Conservation (phyloP, 2,888 invertebrate genomes). For the Eledona agricola region DNA sequence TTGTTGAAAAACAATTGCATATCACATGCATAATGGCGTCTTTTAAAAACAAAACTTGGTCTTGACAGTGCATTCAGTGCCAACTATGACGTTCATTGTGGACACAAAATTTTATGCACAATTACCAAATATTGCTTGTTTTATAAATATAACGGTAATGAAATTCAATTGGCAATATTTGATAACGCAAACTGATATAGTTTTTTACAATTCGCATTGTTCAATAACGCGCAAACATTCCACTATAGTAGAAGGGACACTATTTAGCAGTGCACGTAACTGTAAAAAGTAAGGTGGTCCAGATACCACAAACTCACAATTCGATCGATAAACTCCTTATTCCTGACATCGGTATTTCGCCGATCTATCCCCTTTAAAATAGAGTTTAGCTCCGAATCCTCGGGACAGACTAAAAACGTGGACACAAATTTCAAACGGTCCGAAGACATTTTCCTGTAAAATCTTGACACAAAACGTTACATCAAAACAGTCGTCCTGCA, state of each 20-base stretch:
- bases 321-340: conserved; percentile 11
- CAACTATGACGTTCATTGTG: too few species aligned
- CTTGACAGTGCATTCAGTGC: too few species aligned
- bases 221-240: too few species aligned
- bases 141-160: too few species aligned
- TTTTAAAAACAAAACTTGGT: too few species aligned
- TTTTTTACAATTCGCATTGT: too few species aligned
- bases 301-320: conserved; percentile 6
- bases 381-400: conserved; percentile 2
- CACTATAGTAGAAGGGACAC: not conserved
- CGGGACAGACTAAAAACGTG: not conserved
- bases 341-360: conserved; percentile 6
- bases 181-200: too few species aligned
- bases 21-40: too few species aligned
- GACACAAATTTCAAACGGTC: conserved; percentile 5
- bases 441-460: conserved; percentile 6
- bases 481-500: conserved; percentile 2
- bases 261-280: not conserved
- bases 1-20: too few species aligned
- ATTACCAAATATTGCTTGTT: too few species aligned
- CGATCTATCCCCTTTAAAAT: conserved; percentile 5
- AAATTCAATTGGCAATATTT: too few species aligned
- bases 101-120: too few species aligned
- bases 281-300: not conserved
- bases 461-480: not conserved